Evolutionary conservation across 2,797 vertebrate species (phyloP).

Genomic region (Ceryle rudis): DNA sequence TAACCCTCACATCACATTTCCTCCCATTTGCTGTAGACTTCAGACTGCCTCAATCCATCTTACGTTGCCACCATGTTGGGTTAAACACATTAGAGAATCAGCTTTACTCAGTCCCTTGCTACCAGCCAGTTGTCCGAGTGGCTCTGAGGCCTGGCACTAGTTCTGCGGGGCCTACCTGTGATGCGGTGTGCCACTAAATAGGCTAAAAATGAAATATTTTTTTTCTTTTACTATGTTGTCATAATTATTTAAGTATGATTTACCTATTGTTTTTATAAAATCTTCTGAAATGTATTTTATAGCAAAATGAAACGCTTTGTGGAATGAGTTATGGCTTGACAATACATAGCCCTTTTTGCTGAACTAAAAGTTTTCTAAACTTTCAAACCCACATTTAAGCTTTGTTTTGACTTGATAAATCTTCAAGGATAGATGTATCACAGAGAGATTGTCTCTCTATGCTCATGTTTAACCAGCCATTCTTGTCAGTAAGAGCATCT

Average conservation of each 20-base stretch:
- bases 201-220: background rate
- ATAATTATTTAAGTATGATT: background rate
- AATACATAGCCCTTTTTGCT: background rate
- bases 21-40: background rate
- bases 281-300: background rate
- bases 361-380: background rate
- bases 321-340: background rate
- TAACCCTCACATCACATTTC: background rate
- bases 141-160: background rate
- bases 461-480: slow-evolving; percentile 16
- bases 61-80: background rate
- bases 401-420: background rate
- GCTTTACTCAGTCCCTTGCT: background rate
- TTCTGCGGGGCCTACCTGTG: background rate
- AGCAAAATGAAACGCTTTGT: background rate
- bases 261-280: background rate
- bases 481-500: slow-evolving; percentile 53
- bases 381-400: background rate
- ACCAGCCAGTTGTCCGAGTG: background rate
- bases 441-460: background rate
- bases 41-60: background rate
- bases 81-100: background rate
- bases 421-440: background rate
- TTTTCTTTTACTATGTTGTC: background rate
- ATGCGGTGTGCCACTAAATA: background rate